Conservation (phyloP, 1,140 invertebrate species). For the Diachasma alloeum region DNA sequence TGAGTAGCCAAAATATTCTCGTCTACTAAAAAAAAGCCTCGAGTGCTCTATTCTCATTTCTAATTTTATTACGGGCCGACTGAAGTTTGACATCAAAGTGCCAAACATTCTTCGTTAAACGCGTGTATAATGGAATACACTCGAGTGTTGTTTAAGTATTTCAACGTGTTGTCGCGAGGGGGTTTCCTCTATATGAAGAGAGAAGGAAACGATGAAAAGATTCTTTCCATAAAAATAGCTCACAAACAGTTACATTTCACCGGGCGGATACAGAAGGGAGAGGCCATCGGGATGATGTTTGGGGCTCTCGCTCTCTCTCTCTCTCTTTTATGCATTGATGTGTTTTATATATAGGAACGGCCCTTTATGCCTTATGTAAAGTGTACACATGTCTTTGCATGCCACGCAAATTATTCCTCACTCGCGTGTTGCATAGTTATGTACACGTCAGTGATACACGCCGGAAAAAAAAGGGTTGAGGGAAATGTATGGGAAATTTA, state of each 20-base stretch:
- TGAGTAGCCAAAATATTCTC: too few relatives aligned
- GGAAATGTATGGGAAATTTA: not conserved
- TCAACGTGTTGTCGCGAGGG: constrained; percentile 53
- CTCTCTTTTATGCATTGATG: not conserved
- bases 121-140: constrained; percentile 55
- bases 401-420: constrained; percentile 4
- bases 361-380: not conserved
- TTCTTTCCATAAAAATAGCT: constrained; percentile 61
- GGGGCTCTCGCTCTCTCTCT: not conserved
- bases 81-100: constrained; percentile 12
- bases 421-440: not conserved
- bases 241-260: constrained; percentile 52
- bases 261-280: constrained; percentile 13
- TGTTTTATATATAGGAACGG: constrained; percentile 3
- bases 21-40: too few relatives aligned
- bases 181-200: constrained; percentile 31
- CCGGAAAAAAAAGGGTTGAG: not conserved
- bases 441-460: not conserved
- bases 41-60: not conserved
- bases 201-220: constrained; percentile 5
- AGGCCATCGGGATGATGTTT: not conserved
- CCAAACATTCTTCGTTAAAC: constrained; percentile 43
- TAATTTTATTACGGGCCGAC: not conserved
- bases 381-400: constrained; percentile 3
- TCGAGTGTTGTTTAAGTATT: constrained; percentile 65